Evolutionary conservation across 2,797 vertebrate species (phyloP), one percentile per base, ranked within the genome.

Genomic region (Anguilla marmorata): DNA sequence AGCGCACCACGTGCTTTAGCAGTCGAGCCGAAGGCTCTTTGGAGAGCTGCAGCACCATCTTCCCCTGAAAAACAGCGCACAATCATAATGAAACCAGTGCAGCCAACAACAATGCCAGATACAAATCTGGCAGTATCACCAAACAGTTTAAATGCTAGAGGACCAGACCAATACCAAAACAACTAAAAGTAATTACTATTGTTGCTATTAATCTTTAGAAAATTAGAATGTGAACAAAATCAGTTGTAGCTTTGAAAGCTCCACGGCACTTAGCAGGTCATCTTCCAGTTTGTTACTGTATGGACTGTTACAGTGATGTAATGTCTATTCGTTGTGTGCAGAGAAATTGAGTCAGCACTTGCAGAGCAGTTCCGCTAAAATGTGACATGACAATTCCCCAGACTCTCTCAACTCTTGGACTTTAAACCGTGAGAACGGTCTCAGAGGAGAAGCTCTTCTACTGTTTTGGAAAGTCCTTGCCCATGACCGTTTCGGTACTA

Each of bases 11-110:
- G 0, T 99, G 98, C 90, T 99, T 99, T 93, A 99, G 93, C 79
- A 99, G 96, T 41, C 98, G 97, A 84, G 98, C 98, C 0, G 98
- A 99, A 0, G 98, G 98, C 91, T 99, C 98, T 95, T 99, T 99
- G 56, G 98, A 99, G 79, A 99, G 96, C 94, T 99, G 98, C 91
- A 99, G 95, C 91, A 99, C 98, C 98, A 99, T 99, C 93, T 99
- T 99, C 87, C 98, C 98, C 98, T 99, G 93, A 19, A 89, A 85
- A 86, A 69, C 58, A 19, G n/a, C 0, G n/a, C 4, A 69, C n/a
- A n/a, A 69, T n/a, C 24, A 27, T 27, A 69, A 69, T 27, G 24
- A 27, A 16, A 58, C 16, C 56, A 58, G 56, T 69, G 63, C n/a
- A 69, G 63, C 24, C 63, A 69, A 69, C 1, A 66, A 16, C 21